Base-by-base conservation (phyloP, 2,888 invertebrate genomes). In the Cantharis lateralis region DNA sequence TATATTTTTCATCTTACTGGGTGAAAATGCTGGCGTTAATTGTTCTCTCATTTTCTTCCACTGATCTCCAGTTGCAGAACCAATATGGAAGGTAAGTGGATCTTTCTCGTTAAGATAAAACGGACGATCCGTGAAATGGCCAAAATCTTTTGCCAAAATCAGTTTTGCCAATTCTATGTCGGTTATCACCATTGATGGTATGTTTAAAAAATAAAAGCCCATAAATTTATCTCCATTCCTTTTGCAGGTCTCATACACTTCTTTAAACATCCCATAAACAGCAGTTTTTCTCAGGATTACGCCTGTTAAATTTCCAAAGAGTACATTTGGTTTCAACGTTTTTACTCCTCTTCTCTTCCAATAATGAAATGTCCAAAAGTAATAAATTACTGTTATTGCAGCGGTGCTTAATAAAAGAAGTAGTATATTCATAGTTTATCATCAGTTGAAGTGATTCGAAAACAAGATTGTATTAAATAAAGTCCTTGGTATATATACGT, bases 11-110 rank as follows among this genome's bases (percentile, higher is more conserved):
- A 91, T 84, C 81, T 90, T 90, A 15, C 89, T 89, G 1, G 88
- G 87, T 1, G 90, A 89, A 80, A 91, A 88, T 0, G 89, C 89
- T 0, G 91, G 90, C 0, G 89, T 88, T 26, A 91, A 84, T 76
- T 89, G 89, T 0, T 87, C 82, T 16, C 91, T 85, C 10, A 90
- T 82, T 62, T 86, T 87, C 78, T 88, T 89, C 91, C 91, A 91
- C 1, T 87, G 86, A 0, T 87, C 86, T 62, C 89, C 89, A 20
- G 85, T 87, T 32, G 89, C 75, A 4, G 86, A 87, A 69, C 89
- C 80, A 5, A 88, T 75, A 64, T 85, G 85, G 82, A 85, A 85
- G 0, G 85, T 86, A 18, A 88, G 83, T 16, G 87, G 87, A 74
- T 88, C 88, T 71, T 88, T 85, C n/a, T 85, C 85, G 1, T 87